Conservation (phyloP, 2,797 vertebrate species). For the Syngnathus rostellatus region DNA sequence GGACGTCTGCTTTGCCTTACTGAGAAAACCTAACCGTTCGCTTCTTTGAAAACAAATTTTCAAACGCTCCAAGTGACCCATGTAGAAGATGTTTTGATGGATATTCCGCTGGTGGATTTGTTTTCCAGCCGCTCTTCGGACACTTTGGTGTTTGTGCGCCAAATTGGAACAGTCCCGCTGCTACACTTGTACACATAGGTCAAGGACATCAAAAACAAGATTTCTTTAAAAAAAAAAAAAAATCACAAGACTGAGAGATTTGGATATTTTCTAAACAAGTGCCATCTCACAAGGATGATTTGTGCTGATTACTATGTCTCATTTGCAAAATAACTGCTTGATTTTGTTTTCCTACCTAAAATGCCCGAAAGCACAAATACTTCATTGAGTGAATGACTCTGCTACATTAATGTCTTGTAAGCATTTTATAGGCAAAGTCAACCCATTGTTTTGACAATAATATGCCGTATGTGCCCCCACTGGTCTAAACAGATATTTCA, state of each 20-base stretch:
- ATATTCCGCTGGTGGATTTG: slow-evolving; percentile 31
- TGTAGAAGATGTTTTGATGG: slow-evolving; percentile 39
- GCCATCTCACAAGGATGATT: not conserved
- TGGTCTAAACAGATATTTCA: no score
- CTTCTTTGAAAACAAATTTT: slow-evolving; percentile 32
- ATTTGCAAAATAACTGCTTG: not conserved
- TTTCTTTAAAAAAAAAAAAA: not conserved
- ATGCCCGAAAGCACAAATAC: not conserved
- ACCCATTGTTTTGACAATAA: no score
- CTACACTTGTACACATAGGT: slow-evolving; percentile 12
- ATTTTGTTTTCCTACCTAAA: not conserved
- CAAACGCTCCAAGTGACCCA: slow-evolving; percentile 14
- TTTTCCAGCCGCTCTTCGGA: slow-evolving; percentile 22
- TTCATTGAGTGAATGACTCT: not conserved
- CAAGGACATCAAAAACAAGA: not conserved
- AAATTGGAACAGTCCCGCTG: slow-evolving; percentile 45
- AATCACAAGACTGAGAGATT: no score
- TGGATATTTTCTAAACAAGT: not conserved
- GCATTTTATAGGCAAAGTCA: no score
- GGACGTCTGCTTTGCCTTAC: slow-evolving; percentile 6
- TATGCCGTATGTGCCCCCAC: no score
- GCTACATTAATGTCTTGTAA: not conserved
- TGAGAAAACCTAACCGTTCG: slow-evolving; percentile 32
- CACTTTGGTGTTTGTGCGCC: slow-evolving; percentile 17
- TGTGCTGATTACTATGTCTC: not conserved